These are phyloP conservation scores for Indri indri DNA, from an alignment of 2,113 vertebrate species.

Conservation along the genomic window DNA sequence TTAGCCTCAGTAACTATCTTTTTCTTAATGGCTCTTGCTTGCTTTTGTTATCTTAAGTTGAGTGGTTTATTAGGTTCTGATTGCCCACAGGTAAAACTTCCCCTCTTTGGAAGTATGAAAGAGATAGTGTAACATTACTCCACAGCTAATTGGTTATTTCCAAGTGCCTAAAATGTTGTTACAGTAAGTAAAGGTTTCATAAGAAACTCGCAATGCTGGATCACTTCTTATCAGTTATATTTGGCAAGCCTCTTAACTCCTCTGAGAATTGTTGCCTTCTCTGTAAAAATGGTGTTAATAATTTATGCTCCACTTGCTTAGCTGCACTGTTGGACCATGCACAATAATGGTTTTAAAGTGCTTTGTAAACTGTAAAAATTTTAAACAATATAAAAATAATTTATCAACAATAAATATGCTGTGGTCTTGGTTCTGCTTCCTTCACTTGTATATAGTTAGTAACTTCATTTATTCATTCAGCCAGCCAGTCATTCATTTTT, in stretches of 20 bases:
- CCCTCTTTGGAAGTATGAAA: constrained; percentile 17
- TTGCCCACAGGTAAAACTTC: constrained; percentile 56
- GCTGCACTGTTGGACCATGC: background rate
- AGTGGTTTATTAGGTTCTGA: constrained; percentile 58
- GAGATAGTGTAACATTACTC: background rate
- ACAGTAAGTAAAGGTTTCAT: constrained; percentile 37
- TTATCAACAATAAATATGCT: background rate
- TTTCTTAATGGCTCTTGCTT: constrained; percentile 51
- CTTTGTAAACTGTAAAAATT: background rate
- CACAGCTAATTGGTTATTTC: constrained; percentile 53
- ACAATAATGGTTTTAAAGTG: background rate
- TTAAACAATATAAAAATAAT: constrained; percentile 4
- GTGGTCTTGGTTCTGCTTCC: background rate
- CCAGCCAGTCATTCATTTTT: background rate
- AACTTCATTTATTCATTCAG: background rate
- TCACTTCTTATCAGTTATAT: background rate
- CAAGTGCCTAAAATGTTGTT: constrained; percentile 53
- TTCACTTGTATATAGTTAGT: background rate
- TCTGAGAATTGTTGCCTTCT: background rate
- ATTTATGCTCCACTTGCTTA: background rate
- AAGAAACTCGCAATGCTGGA: background rate
- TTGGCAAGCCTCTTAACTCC: background rate
- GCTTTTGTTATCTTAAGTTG: constrained; percentile 41
- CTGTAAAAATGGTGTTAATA: background rate
- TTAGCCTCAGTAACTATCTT: background rate